These are phyloP conservation scores for Ommatoiulus sabulosus DNA, from an alignment of 2,888 invertebrate genomes.

Conservation along the genomic window DNA sequence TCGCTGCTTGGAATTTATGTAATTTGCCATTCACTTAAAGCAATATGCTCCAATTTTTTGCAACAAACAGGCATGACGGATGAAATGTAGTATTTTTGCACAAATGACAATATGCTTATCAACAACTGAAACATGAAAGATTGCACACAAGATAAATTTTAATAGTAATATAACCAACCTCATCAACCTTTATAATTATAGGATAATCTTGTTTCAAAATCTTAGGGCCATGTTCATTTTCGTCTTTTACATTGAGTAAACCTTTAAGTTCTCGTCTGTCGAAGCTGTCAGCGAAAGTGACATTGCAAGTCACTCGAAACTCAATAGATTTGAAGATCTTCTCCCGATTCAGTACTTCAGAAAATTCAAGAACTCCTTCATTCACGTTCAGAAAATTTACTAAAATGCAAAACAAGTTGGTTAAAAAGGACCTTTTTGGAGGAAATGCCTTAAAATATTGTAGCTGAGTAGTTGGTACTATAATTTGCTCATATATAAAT, in stretches of 20 bases:
- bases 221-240: slow-evolving; percentile 53
- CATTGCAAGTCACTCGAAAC: slow-evolving; percentile 20
- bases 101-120: too few relatives aligned
- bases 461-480: too few relatives aligned
- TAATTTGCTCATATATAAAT: too few relatives aligned
- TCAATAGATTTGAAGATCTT: not conserved
- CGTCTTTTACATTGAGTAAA: not conserved
- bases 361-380: not conserved
- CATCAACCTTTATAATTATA: slow-evolving; percentile 12
- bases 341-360: not conserved
- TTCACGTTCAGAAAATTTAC: slow-evolving; percentile 22
- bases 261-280: not conserved
- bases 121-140: too few relatives aligned
- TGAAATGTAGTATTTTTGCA: too few relatives aligned
- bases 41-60: too few relatives aligned
- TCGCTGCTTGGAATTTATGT: too few relatives aligned
- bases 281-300: not conserved
- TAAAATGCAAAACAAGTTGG: too few relatives aligned
- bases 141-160: too few relatives aligned
- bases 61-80: too few relatives aligned
- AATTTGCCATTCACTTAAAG: too few relatives aligned
- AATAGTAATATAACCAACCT: not conserved
- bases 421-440: not conserved
- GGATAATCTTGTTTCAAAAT: not conserved
- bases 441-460: too few relatives aligned